A percentile compares a stretch with the other conserved stretches of the same genome.
Evolutionary conservation across 2,888 invertebrate genomes (phyloP).

Genomic region (Agriopis marginaria): DNA sequence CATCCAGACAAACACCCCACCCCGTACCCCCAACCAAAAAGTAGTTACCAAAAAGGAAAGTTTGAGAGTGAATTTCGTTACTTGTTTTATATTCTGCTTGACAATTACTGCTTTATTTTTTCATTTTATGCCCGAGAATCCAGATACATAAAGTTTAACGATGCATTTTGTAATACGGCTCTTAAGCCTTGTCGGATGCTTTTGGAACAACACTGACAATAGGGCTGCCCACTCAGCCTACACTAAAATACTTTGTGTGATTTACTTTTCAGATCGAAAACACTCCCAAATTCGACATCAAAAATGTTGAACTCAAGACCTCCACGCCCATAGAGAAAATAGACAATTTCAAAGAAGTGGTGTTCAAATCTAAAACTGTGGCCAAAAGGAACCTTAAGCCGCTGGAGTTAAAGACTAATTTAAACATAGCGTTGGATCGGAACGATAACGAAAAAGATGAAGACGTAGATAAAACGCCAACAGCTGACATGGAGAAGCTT

Average conservation of each 20-base stretch:
- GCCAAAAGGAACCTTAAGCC: constrained; percentile 82
- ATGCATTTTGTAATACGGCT: no score
- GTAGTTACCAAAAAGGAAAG: no score
- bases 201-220: no score
- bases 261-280: constrained; percentile 32
- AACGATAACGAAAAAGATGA: constrained; percentile 85
- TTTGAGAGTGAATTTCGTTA: no score
- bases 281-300: constrained; percentile 47
- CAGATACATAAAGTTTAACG: no score
- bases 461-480: constrained; percentile 70
- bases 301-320: constrained; percentile 43
- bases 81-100: no score
- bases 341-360: constrained; percentile 54
- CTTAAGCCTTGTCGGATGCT: no score
- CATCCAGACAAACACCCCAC: no score
- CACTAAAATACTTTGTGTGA: background rate
- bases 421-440: constrained; percentile 72
- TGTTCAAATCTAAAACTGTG: constrained; percentile 71
- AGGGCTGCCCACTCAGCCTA: no score
- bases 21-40: no score
- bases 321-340: constrained; percentile 46
- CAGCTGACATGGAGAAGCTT: constrained; percentile 64
- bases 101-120: no score
- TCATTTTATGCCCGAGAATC: no score
- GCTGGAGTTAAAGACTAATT: constrained; percentile 83